Base-by-base conservation (phyloP, 1,140 invertebrate species). In the Plutomurus gul region DNA sequence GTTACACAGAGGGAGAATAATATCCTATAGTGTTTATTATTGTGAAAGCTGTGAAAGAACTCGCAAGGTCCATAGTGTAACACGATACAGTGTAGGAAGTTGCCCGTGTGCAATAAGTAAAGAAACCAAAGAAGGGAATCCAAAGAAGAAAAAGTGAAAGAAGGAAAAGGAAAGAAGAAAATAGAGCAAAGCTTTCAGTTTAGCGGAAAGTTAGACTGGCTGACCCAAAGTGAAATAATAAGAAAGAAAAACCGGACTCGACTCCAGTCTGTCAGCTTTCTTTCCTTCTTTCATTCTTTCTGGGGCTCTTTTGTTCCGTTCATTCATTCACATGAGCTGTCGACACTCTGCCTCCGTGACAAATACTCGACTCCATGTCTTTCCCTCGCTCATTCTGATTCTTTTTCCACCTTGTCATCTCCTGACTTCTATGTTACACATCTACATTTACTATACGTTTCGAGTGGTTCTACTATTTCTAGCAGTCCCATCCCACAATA, bases 311-410 rank as follows among this genome's bases (percentile, higher is more conserved):
- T 76, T 33, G 18, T 70, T 76, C 30, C 30, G 40, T 37, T 56
- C 30, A 76, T 80, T 56, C 33, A 77, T 81, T 77, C 65, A 72
- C 70, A 72, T 72, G 70, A 72, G 70, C 70, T 72, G 70, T 72
- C 70, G 25, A 72, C 70, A 43, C 36, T 25, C 70, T 72, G 37
- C 70, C 70, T 40, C 39, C 70, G 39, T 72, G 70, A 72, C 70
- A 72, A 33, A 70, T 49, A n/a, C 18, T 40, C 36, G 18, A 40
- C 70, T 72, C 70, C 25, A n/a, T 13, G n/a, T 43, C 40, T 43
- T 10, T 43, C n/a, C 8, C 40, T 43, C 36, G 39, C 70, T 37
- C 33, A 20, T 37, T 39, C 36, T 40, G 33, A 36, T 72, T 27
- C 27, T 4, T 18, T 72, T 72, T 72, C 70, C 70, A 72, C 39